Evolutionary conservation across 2,113 vertebrate species (phyloP).

Genomic region (Channa maculata): DNA sequence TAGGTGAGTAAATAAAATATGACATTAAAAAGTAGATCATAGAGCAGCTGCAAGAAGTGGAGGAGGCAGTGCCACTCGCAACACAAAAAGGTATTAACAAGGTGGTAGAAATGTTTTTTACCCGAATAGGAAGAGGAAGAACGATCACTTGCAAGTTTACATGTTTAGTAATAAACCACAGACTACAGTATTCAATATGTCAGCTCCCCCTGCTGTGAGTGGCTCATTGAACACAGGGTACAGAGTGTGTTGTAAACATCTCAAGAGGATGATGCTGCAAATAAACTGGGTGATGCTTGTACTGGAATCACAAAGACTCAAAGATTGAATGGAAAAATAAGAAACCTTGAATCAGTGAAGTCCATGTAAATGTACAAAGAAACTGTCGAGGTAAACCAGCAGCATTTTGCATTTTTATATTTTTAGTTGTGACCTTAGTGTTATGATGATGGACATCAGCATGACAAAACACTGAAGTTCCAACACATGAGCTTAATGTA

Average conservation of each 20-base stretch:
- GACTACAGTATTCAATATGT: slow-evolving; percentile 51
- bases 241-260: slow-evolving; percentile 7
- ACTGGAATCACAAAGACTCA: background rate
- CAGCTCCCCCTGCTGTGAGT: slow-evolving; percentile 26
- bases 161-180: slow-evolving; percentile 15
- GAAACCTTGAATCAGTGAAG: too few relatives aligned
- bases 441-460: too few relatives aligned
- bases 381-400: too few relatives aligned
- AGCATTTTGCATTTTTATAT: too few relatives aligned
- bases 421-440: too few relatives aligned
- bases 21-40: background rate
- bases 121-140: background rate
- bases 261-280: slow-evolving; percentile 24
- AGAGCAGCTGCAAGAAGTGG: background rate
- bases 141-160: slow-evolving; percentile 30
- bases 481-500: too few relatives aligned
- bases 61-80: background rate
- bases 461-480: too few relatives aligned
- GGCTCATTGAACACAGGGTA: slow-evolving; percentile 33
- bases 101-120: background rate
- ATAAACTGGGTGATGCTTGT: slow-evolving; percentile 28
- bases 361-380: too few relatives aligned
- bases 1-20: background rate
- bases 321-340: background rate
- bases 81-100: background rate